Evolutionary conservation across 2,113 vertebrate species (phyloP), one percentile per base, ranked within the genome.

Genomic region (Sapayoa aenigma): DNA sequence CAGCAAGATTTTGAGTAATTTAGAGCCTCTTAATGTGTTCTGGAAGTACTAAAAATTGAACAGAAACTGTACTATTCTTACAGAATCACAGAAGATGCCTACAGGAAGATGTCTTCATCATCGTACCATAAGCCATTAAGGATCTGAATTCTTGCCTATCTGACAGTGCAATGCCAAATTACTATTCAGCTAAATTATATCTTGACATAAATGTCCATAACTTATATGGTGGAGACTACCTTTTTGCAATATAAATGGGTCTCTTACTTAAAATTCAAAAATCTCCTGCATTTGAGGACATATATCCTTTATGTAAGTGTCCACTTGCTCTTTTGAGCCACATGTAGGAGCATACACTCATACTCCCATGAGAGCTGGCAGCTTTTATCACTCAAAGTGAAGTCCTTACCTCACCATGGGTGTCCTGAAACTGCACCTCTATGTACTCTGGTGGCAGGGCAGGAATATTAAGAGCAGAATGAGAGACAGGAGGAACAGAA

Each of bases 401-500:
- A 78, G 20, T 46, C 91, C 98, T 97, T 95, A 98, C 98, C 97
- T 98, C 97, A 62, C 82, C 33, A 25, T 35, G 35, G n/a, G 84
- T 46, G 44, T 98, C 98, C 91, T 96, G 96, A 84, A 99, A 97
- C 49, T 96, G 74, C 24, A 99, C 98, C 37, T 99, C 97, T 52
- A 99, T 89, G 82, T 98, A 99, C 7, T 97, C 93, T 23, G 97
- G 91, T 27, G 99, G 98, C 56, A 98, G 91, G n/a, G 97, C 82
- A 30, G 99, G 99, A 84, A 99, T 95, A 95, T 97, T 99, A 37
- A 99, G 98, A 33, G 98, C 71, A 24, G 97, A 98, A 27, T 98
- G 94, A 6, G 98, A 99, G 25, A 99, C 73, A 0, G 98, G 98
- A 30, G 98, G 97, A 9, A 97, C n/a, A 2, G 99, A 99, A 53